These are phyloP conservation scores for Gallinago solitaria DNA, from an alignment of 2,797 vertebrate species.

Conservation along the genomic window DNA sequence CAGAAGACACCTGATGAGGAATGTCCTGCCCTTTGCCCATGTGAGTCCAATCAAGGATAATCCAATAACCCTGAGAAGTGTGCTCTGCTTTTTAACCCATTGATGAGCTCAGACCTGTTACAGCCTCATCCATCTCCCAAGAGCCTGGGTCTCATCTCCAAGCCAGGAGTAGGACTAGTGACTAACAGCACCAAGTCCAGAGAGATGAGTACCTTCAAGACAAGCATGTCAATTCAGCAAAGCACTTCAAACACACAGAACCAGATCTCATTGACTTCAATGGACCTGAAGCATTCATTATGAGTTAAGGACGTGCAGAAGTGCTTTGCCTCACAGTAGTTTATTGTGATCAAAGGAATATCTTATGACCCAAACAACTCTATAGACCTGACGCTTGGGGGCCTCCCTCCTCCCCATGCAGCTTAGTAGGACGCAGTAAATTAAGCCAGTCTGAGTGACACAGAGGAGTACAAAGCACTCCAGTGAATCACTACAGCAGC, in stretches of 20 bases:
- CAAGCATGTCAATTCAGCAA: not conserved
- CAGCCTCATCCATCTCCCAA: not conserved
- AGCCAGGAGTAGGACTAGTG: not conserved
- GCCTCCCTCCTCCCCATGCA: not conserved
- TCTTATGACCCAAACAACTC: not conserved
- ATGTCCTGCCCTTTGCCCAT: not conserved
- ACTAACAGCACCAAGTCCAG: not conserved
- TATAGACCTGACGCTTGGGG: not conserved
- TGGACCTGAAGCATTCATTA: not conserved
- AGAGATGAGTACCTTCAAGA: not conserved
- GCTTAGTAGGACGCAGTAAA: not conserved
- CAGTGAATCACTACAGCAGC: not conserved
- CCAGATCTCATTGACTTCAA: not conserved
- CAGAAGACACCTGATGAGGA: not conserved
- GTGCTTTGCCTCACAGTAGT: not conserved
- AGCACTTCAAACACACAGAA: not conserved
- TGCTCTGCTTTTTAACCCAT: not conserved
- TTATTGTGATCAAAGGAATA: not conserved
- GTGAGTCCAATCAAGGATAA: rapidly evolving
- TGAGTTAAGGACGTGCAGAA: not conserved
- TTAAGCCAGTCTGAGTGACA: not conserved
- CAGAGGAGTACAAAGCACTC: not conserved
- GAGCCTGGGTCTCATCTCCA: not conserved
- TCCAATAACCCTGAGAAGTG: not conserved
- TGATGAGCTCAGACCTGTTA: not conserved